Percentiles rank a stretch among this genome's conserved stretches.
Conservation (phyloP, 2,797 vertebrate species). For the Enteromius fasciolatus region DNA sequence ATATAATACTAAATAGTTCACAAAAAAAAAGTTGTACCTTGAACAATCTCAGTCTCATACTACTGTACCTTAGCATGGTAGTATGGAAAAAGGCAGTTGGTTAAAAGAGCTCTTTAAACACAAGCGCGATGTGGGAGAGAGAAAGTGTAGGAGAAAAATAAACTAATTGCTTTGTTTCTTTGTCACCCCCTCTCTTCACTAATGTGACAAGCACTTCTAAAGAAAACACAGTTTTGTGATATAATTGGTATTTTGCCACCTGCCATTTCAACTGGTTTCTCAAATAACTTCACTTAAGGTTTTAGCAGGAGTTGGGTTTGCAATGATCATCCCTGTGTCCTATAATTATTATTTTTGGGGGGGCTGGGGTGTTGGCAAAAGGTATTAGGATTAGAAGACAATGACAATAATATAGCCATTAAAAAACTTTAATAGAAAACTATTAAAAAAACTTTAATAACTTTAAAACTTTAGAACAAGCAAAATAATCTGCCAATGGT, state of each 20-base stretch:
- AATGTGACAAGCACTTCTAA: slow-evolving; percentile 71
- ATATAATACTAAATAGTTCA: not conserved
- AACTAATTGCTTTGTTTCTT: slow-evolving; percentile 75
- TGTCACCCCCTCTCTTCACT: slow-evolving; percentile 69
- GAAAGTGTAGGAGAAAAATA: not conserved
- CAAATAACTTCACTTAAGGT: slow-evolving; percentile 28
- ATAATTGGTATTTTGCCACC: slow-evolving; percentile 77
- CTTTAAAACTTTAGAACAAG: no score
- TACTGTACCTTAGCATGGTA: not conserved
- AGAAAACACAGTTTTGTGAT: slow-evolving; percentile 69
- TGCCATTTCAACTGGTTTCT: slow-evolving; percentile 68
- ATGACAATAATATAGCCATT: slow-evolving; percentile 46
- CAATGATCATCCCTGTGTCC: slow-evolving; percentile 61
- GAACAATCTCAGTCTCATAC: not conserved
- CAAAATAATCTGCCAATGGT: no score
- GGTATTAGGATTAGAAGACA: slow-evolving; percentile 24
- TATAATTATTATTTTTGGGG: slow-evolving; percentile 57
- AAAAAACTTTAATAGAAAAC: not conserved
- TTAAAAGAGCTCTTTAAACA: slow-evolving; percentile 8
- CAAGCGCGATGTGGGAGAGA: not conserved
- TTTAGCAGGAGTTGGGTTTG: slow-evolving; percentile 45
- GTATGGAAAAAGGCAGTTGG: not conserved
- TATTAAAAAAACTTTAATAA: no score
- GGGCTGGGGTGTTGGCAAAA: no score
- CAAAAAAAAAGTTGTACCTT: not conserved